Conservation (phyloP, 2,113 vertebrate genomes). For the Apaloderma vittatum region DNA sequence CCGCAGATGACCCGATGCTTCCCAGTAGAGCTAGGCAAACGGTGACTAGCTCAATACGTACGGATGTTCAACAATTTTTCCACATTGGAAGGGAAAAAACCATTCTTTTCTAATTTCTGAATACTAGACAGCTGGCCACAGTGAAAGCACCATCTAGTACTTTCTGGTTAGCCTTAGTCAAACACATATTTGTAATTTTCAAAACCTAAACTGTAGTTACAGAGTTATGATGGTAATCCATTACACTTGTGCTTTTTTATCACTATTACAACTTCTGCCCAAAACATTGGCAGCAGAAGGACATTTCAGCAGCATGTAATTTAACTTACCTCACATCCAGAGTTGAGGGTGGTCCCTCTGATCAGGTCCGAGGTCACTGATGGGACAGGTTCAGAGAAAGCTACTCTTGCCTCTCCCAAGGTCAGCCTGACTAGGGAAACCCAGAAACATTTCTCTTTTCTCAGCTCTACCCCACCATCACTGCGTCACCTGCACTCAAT, state of each 20-base stretch:
- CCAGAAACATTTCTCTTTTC: background rate
- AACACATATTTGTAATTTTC: conserved; percentile 12
- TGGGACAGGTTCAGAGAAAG: background rate
- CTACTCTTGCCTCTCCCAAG: background rate
- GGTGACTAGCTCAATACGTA: background rate
- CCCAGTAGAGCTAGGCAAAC: background rate
- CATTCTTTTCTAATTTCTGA: conserved; percentile 37
- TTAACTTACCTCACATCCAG: conserved; percentile 42
- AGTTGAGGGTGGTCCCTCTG: background rate
- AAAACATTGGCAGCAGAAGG: background rate
- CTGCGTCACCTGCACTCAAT: background rate
- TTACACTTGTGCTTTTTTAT: conserved; percentile 27
- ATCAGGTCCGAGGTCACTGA: background rate
- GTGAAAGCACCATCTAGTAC: background rate
- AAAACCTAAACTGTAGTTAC: conserved; percentile 47
- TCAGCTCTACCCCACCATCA: background rate
- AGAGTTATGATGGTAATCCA: conserved; percentile 48
- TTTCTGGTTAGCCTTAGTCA: conserved; percentile 41
- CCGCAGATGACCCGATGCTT: background rate
- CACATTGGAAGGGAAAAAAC: background rate
- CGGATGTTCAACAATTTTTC: background rate
- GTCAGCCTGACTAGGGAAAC: background rate
- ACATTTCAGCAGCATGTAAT: conserved; percentile 21
- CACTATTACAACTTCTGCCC: background rate
- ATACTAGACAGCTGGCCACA: conserved; percentile 12